Percentiles rank a stretch among this genome's conserved stretches.
These are phyloP conservation scores for Xiphorhynchus elegans DNA, from an alignment of 2,113 vertebrate species.

Conservation along the genomic window DNA sequence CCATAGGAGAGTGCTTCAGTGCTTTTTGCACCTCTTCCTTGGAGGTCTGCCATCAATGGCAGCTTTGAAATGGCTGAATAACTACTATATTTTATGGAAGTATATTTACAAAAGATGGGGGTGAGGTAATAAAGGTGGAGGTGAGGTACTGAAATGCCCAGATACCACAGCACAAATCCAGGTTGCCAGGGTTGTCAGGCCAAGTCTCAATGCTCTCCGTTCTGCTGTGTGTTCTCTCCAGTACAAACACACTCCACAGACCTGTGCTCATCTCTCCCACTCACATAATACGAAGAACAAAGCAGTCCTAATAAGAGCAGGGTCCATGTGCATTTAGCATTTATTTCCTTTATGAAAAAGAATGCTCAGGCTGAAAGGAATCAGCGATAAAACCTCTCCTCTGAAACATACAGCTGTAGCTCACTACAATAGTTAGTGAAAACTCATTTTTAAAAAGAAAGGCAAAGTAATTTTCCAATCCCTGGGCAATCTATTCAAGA, in stretches of 20 bases:
- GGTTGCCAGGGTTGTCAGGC: not conserved
- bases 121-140: not conserved
- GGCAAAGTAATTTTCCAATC: not conserved
- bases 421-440: not conserved
- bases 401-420: not conserved
- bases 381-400: not conserved
- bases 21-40: not conserved
- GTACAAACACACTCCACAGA: not conserved
- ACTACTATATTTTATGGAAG: not conserved
- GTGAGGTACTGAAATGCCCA: not conserved
- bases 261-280: not conserved
- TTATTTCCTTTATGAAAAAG: not conserved
- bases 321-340: not conserved
- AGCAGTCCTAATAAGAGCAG: not conserved
- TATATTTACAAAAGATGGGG: not conserved
- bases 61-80: not conserved
- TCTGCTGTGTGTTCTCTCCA: not conserved
- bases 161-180: not conserved
- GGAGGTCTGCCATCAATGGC: not conserved
- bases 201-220: not conserved
- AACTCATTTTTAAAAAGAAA: not conserved
- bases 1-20: not conserved
- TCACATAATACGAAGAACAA: not conserved
- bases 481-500: not conserved
- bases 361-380: not conserved